phyloP scores from a whole-genome alignment of 2,888 invertebrate species.

The Dolomedes plantarius region DNA sequence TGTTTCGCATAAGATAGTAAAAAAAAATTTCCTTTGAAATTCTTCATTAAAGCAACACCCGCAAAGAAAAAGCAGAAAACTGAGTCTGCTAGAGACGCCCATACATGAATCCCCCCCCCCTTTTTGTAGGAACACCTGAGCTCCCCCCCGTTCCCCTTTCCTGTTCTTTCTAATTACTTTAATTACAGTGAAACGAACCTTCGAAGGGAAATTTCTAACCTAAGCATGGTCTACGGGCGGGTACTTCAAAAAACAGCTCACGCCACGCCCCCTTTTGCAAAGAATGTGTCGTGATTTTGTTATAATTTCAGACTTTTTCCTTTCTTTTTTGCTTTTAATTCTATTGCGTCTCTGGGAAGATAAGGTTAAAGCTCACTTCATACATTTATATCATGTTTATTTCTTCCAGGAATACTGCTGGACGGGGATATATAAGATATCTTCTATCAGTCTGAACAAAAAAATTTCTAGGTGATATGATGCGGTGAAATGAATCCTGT shows the following conservation, averaged over 20 bases:
- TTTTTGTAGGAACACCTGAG: constrained; percentile 30
- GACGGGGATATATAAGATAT: no score
- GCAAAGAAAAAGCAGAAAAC: constrained; percentile 6
- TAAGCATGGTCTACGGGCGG: not conserved
- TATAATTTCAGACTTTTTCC: not conserved
- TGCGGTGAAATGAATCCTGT: no score
- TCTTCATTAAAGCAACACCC: constrained; percentile 26
- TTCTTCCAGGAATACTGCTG: no score
- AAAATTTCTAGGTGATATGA: no score
- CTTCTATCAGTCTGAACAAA: no score
- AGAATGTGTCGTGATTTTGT: constrained; percentile 8
- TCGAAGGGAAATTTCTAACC: constrained; percentile 30
- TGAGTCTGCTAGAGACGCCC: constrained; percentile 32
- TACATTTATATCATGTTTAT: no score
- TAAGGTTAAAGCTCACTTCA: no score
- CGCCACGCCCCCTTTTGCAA: constrained; percentile 16
- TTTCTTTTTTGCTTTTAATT: not conserved
- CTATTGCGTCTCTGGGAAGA: no score
- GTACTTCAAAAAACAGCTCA: constrained; percentile 10
- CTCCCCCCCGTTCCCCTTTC: constrained; percentile 19
- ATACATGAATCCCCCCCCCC: constrained; percentile 36
- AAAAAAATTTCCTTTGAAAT: not conserved
- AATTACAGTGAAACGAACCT: constrained; percentile 56
- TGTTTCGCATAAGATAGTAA: not conserved
- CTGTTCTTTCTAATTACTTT: constrained; percentile 62